Percentiles rank a stretch among this genome's conserved stretches.
phyloP scores from a whole-genome alignment of 1,140 invertebrate genomes.

The Papilio machaon region DNA sequence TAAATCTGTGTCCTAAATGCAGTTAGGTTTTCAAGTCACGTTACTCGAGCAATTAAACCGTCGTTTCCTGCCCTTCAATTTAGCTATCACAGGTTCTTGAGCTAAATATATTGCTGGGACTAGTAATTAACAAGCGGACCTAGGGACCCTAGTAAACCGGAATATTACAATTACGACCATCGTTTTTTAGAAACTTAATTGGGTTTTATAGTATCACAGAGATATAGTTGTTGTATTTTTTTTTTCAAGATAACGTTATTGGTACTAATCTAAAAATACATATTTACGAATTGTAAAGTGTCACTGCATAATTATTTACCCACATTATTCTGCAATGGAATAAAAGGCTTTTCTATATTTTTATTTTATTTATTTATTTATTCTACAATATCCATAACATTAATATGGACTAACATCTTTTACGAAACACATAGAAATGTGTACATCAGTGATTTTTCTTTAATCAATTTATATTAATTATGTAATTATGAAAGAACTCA shows the following conservation, averaged over 20 bases:
- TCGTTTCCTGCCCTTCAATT: slow-evolving; percentile 63
- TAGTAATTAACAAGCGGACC: slow-evolving; percentile 62
- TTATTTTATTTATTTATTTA: no score
- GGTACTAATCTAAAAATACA: background rate
- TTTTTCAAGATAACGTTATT: background rate
- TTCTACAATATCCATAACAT: no score
- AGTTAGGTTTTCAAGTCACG: slow-evolving; percentile 47
- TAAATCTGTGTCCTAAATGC: slow-evolving; percentile 27
- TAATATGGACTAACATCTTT: no score
- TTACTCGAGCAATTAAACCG: slow-evolving; percentile 61
- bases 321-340: no score
- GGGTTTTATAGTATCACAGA: background rate
- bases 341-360: no score
- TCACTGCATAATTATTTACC: background rate
- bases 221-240: no score
- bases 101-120: slow-evolving; percentile 62
- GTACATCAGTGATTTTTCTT: background rate
- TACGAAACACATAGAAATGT: no score
- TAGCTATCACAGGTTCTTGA: slow-evolving; percentile 67
- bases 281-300: background rate
- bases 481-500: background rate
- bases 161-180: slow-evolving; percentile 26
- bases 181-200: slow-evolving; percentile 21
- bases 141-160: slow-evolving; percentile 42
- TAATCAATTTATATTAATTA: background rate